Base-by-base conservation (phyloP, 2,888 invertebrate species). In the Pheosia gnoma region DNA sequence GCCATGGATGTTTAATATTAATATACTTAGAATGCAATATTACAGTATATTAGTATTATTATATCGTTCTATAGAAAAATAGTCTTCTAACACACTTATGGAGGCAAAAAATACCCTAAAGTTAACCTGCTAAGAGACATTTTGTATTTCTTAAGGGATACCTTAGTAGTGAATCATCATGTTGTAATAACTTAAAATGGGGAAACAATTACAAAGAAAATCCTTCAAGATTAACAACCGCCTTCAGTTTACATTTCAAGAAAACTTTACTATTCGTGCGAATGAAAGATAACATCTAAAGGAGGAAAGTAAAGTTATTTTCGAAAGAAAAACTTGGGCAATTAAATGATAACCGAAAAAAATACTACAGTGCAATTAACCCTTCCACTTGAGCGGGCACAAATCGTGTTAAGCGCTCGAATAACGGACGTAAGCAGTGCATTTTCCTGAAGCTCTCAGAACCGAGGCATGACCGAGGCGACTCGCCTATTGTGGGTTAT, bases 401-500 rank as follows among this genome's bases (percentile, higher is more conserved):
- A 7, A 43, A 43, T 8, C 43, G 43, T 43, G 43, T 9, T 43
- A 9, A 47, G n/a, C n/a, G 47, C n/a, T 47, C 25, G 10, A 51
- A 10, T 53, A 37, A 25, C 38, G 53, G 37, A 53, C 37, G 37
- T 53, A 37, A 53, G 38, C 25, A 53, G 62, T 70, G 79, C 74
- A 77, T 68, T 72, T 70, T 56, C 37, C 36, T 58, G 13, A 13
- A 4, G 45, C 39, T 62, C 59, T 51, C 11, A 51, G 51, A 25
- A 25, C 25, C 25, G 25, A 25, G 25, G 25, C 13, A 36, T 5
- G 8, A 9, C 13, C 51, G 51, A 25, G 51, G 51, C 11, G 61
- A 41, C 67, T 75, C 74, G 75, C 76, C 78, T 77, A 72, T 68
- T 61, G 71, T 59, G 68, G 70, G 76, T 77, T 79, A 80, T 80